phyloP scores from a whole-genome alignment of 2,888 invertebrate genomes.

The Tetragonula carbonaria region DNA sequence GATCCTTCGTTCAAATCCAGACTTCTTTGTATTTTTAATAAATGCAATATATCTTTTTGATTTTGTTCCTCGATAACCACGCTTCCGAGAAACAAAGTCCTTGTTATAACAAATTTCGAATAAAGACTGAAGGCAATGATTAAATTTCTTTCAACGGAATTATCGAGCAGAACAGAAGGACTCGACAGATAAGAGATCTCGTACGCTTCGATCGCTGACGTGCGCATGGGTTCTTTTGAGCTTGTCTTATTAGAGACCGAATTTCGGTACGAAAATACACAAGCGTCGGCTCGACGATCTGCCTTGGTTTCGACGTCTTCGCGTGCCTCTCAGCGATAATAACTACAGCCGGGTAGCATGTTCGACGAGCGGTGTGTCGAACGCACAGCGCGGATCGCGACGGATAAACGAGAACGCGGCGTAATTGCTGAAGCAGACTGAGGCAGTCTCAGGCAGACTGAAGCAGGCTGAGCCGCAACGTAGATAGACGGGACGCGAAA shows the following conservation, averaged over 20 bases:
- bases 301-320: conserved; percentile 29
- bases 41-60: too few relatives aligned
- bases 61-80: too few relatives aligned
- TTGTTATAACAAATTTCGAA: too few relatives aligned
- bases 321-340: conserved; percentile 13
- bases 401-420: conserved; percentile 34
- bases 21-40: too few relatives aligned
- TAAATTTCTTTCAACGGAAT: not conserved
- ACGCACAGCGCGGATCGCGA: conserved; percentile 6
- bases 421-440: conserved; percentile 48
- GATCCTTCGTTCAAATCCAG: too few relatives aligned
- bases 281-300: not conserved
- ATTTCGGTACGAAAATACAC: not conserved
- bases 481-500: conserved; percentile 19
- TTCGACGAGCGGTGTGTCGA: conserved; percentile 18
- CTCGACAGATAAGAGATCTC: too few relatives aligned
- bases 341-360: not conserved
- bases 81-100: too few relatives aligned
- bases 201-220: not conserved
- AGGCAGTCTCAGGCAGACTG: conserved; percentile 5
- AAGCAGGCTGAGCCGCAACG: conserved; percentile 1
- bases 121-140: not conserved
- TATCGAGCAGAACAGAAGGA: not conserved
- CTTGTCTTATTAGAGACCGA: not conserved
- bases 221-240: not conserved